Base-by-base conservation (phyloP, 2,888 invertebrate species). In the Timema cristinae region DNA sequence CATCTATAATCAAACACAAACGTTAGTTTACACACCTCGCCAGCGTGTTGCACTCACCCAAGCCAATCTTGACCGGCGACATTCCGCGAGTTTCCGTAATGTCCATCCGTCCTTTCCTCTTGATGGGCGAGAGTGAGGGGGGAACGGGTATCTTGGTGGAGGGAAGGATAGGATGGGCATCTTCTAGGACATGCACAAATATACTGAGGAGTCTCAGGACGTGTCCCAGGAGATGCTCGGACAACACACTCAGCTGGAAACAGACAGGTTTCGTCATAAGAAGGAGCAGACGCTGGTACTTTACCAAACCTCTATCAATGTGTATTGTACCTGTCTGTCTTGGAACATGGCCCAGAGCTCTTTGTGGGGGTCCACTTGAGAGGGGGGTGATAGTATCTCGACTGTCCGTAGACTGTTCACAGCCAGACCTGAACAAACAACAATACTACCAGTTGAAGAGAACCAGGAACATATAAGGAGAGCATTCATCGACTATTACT, bases 101-200 rank as follows among this genome's bases (percentile, higher is more conserved):
- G 11, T 32, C 50, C 66, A 32, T 52, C 66, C 69, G 67, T 13
- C 71, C 48, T 59, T 74, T 73, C 48, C 76, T 73, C 66, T 76
- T 76, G 48, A 76, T 75, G 7, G 76, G 76, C 7, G 76, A 76
- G 47, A 74, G 67, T 13, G 73, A 70, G 15, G 75, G 74, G 63
- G 82, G 82, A 8, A 83, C 79, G n/a, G 81, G 78, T 0, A 90
- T 86, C 76, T 87, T 89, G 49, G 82, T 80, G 72, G 82, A 84
- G 2, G 84, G 78, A 15, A 85, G 82, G 75, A 83, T 82, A 75
- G 89, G 88, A 72, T 85, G 83, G 67, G 87, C 80, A 79, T 93
- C 92, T 77, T 92, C 92, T 74, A 93, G 86, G 76, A 93, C 86
- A 80, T 92, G 92, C 71, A 89, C 88, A 77, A 91, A 86, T 48